phyloP scores from a whole-genome alignment of 2,113 vertebrate species.

The Balaenoptera acutorostrata region DNA sequence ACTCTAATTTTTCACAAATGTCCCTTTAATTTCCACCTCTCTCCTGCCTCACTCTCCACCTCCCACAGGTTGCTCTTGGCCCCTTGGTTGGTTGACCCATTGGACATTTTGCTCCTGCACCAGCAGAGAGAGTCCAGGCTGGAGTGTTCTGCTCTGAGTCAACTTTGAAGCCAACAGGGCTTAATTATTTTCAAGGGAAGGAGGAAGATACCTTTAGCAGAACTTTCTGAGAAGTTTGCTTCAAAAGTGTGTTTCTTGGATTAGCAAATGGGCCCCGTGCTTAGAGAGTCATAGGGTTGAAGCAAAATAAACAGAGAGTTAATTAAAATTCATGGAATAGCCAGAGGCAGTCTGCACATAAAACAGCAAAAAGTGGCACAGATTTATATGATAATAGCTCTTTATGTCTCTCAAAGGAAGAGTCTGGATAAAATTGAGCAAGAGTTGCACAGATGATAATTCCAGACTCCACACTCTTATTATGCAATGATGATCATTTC shows the following conservation, averaged over 20 bases:
- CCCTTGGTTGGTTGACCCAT: accelerated
- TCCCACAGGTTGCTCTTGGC: accelerated
- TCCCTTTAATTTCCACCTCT: accelerated
- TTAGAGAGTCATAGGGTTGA: not conserved
- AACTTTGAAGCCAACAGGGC: not conserved
- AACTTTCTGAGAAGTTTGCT: not conserved
- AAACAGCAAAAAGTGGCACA: not conserved
- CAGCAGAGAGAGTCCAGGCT: not conserved
- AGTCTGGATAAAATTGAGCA: not conserved
- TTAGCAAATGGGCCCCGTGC: not conserved
- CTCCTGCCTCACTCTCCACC: accelerated
- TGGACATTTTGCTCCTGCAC: not conserved
- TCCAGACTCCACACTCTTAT: not conserved
- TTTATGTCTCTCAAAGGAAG: not conserved
- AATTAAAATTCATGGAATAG: not conserved
- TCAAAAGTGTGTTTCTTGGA: not conserved
- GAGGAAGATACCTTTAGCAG: not conserved
- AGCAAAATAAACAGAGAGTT: not conserved
- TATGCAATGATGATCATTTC: accelerated
- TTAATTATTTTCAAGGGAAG: not conserved
- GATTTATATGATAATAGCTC: not conserved
- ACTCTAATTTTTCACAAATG: accelerated
- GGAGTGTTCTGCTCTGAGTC: not conserved
- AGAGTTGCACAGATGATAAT: not conserved
- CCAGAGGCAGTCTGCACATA: not conserved